Percentiles rank a stretch among this genome's conserved stretches.
phyloP scores from a whole-genome alignment of 2,797 vertebrate genomes.

The Acomys russatus region DNA sequence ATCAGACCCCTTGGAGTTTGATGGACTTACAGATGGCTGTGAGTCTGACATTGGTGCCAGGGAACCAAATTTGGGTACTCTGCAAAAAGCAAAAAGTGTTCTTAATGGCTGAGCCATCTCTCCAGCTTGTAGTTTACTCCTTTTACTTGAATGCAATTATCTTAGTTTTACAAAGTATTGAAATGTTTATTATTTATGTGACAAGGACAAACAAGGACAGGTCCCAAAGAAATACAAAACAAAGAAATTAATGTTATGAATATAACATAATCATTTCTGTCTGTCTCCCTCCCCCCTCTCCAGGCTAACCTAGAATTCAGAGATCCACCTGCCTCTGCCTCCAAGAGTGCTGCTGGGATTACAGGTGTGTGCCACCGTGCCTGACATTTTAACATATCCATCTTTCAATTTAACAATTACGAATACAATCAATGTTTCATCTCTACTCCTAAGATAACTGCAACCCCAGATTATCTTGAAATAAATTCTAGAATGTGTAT shows the following conservation, averaged over 20 bases:
- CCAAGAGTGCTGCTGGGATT: no score
- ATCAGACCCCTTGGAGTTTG: neutral
- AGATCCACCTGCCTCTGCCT: no score
- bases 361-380: no score
- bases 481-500: neutral
- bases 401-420: slow-evolving; percentile 20
- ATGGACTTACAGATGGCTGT: neutral
- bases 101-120: neutral
- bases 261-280: no score
- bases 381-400: neutral
- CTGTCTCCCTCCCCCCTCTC: no score
- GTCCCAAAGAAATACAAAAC: slow-evolving; percentile 42
- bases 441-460: neutral
- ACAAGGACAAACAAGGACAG: slow-evolving; percentile 23
- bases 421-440: neutral
- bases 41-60: neutral
- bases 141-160: neutral
- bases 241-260: slow-evolving; percentile 21
- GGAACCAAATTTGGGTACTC: neutral
- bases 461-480: slow-evolving; percentile 18
- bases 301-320: no score
- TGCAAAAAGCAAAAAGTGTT: neutral
- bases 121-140: neutral
- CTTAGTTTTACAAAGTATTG: slow-evolving; percentile 47
- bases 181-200: slow-evolving; percentile 55